A percentile compares a stretch with the other conserved stretches of the same genome.
phyloP scores from a whole-genome alignment of 2,113 vertebrate species.

The Desmodus rotundus region DNA sequence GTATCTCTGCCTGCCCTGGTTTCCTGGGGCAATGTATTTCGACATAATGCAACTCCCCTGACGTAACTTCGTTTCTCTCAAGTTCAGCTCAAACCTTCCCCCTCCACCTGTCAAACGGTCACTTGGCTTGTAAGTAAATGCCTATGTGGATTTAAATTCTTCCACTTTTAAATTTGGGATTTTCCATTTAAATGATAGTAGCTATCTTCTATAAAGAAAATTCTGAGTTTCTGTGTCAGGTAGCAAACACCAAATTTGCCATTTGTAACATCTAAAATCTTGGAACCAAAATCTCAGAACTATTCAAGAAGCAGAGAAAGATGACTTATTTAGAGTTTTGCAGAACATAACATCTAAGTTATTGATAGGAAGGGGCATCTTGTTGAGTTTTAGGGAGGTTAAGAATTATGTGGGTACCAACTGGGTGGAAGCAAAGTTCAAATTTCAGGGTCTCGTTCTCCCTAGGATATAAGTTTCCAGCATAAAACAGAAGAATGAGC shows the following conservation, averaged over 20 bases:
- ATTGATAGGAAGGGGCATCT: background rate
- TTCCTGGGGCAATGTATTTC: slow-evolving; percentile 66
- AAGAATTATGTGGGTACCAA: background rate
- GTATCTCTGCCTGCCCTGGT: slow-evolving; percentile 37
- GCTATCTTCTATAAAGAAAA: slow-evolving; percentile 35
- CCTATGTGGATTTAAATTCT: background rate
- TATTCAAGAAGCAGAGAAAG: background rate
- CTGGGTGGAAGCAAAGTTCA: background rate
- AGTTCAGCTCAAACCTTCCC: background rate
- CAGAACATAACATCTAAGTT: background rate
- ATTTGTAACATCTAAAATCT: slow-evolving; percentile 32
- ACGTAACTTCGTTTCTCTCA: slow-evolving; percentile 50
- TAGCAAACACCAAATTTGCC: slow-evolving; percentile 21
- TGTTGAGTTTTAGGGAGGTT: background rate
- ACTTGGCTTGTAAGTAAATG: background rate
- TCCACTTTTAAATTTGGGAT: background rate
- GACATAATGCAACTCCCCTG: background rate
- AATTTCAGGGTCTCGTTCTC: background rate
- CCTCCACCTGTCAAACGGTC: background rate
- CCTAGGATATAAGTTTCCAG: background rate
- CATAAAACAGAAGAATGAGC: background rate
- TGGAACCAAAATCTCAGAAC: slow-evolving; percentile 38
- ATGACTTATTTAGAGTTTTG: background rate
- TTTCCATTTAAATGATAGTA: background rate
- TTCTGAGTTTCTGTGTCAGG: background rate